Percentiles rank a stretch among this genome's conserved stretches.
Evolutionary conservation across 2,888 invertebrate species (phyloP).

Genomic region (Monoplex corrugatus): DNA sequence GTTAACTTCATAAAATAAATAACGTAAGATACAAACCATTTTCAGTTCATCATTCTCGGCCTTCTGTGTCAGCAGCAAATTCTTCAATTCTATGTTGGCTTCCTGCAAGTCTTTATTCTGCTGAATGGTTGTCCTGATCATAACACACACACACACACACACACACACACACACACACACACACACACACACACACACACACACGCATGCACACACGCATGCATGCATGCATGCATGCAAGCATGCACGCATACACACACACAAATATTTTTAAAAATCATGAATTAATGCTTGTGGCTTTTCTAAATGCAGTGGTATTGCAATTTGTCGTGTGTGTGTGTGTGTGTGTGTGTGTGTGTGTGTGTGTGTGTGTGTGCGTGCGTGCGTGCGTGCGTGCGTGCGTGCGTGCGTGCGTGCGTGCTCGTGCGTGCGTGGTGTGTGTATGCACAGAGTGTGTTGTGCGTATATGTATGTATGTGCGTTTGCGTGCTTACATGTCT

Average conservation of each 20-base stretch:
- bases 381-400: neutral
- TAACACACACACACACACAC: neutral
- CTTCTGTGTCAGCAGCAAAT: constrained; percentile 68
- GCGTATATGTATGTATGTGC: neutral
- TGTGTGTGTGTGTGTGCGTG: neutral
- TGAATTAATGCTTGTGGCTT: too few species aligned
- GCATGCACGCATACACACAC: too few species aligned
- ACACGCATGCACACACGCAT: neutral
- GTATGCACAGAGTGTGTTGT: neutral
- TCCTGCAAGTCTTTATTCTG: constrained; percentile 72
- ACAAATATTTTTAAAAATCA: too few species aligned
- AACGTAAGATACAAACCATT: constrained; percentile 60
- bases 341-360: neutral
- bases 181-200: constrained; percentile 1
- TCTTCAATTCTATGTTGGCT: constrained; percentile 70
- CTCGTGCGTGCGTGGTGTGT: neutral
- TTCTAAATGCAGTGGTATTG: too few species aligned
- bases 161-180: neutral
- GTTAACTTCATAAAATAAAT: neutral
- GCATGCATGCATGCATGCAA: neutral
- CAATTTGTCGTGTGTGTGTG: neutral
- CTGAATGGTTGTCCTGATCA: constrained; percentile 69
- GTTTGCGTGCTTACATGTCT: neutral
- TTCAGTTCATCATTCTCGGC: constrained; percentile 72
- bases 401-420: neutral